These are phyloP conservation scores for Aethina tumida DNA, from an alignment of 1,140 invertebrate species.

Conservation along the genomic window DNA sequence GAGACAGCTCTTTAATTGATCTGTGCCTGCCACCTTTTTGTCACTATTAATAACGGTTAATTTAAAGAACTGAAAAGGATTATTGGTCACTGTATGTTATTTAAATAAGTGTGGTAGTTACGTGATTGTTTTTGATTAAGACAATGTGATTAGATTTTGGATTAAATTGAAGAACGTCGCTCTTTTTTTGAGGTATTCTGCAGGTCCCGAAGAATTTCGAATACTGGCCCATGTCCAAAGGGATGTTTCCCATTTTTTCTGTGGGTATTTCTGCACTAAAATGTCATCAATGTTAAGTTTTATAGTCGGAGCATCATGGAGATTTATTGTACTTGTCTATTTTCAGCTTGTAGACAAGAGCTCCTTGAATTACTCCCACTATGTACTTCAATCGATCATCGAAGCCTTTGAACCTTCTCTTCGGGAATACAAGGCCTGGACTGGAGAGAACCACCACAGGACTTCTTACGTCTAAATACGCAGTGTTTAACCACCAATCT, in stretches of 20 bases:
- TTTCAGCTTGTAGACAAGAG: constrained; percentile 59
- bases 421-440: constrained; percentile 69
- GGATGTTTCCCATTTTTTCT: constrained; percentile 68
- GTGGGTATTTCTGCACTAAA: constrained; percentile 57
- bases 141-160: constrained; percentile 59
- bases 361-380: constrained; percentile 56
- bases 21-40: constrained; percentile 45
- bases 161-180: constrained; percentile 57
- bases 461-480: constrained; percentile 65
- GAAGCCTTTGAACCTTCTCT: constrained; percentile 47
- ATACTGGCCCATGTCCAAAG: constrained; percentile 84
- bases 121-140: constrained; percentile 75
- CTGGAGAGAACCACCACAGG: constrained; percentile 70
- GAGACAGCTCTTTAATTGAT: constrained; percentile 49
- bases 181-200: constrained; percentile 56
- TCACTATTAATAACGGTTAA: constrained; percentile 55
- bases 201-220: constrained; percentile 79
- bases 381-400: constrained; percentile 55
- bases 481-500: constrained; percentile 68
- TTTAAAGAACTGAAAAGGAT: constrained; percentile 59
- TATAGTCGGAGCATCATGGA: neutral
- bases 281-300: constrained; percentile 3
- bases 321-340: constrained; percentile 56
- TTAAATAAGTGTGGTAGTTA: constrained; percentile 40
- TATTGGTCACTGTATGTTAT: constrained; percentile 3